Base-by-base conservation (phyloP, 2,888 invertebrate genomes). In the Meganola albula region DNA sequence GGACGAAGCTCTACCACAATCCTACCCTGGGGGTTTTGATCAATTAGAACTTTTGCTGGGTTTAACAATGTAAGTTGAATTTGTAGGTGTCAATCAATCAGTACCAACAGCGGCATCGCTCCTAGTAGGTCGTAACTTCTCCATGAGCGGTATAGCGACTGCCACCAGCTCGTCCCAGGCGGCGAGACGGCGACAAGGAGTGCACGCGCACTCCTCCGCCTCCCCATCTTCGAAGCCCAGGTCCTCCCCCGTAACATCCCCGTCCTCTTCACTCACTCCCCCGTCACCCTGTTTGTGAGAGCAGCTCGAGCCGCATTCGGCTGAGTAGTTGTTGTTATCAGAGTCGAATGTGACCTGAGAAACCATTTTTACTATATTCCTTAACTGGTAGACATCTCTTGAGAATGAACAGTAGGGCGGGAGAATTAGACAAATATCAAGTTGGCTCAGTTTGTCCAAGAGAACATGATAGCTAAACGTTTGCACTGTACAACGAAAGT, bases 121-220 rank as follows among this genome's bases (percentile, higher is more conserved):
- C 12, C 67, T 53, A 0, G 64, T 56, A 1, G 85, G 84, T 2
- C 89, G 86, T 13, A 91, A 79, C 52, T 88, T 88, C 60, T 93
- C 92, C 42, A 93, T 63, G 37, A 93, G 73, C 53, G 93, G 93
- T 22, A 92, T 90, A 1, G 92, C 93, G 0, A 93, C 92, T 10
- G 88, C 87, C 1, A 92, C 91, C 57, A 93, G 90, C 56, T 92
- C 92, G 66, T 93, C 93, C 93, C 93, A 93, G 7, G 89, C 68
- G 1, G 79, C 75, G 8, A 87, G 74, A 4, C 75, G 49, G 10
- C 54, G 48, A 27, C 85, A 85, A 0, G 80, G 68, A 0, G 51
- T 71, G 26, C 87, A 78, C 0, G 58, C 61, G 24, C 87, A 87
- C 33, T 74, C 75, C 9, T 76, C 75, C 3, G 48, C 63, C 3